Evolutionary conservation across 1,140 invertebrate genomes (phyloP).

Genomic region (Euborellia annulipes): DNA sequence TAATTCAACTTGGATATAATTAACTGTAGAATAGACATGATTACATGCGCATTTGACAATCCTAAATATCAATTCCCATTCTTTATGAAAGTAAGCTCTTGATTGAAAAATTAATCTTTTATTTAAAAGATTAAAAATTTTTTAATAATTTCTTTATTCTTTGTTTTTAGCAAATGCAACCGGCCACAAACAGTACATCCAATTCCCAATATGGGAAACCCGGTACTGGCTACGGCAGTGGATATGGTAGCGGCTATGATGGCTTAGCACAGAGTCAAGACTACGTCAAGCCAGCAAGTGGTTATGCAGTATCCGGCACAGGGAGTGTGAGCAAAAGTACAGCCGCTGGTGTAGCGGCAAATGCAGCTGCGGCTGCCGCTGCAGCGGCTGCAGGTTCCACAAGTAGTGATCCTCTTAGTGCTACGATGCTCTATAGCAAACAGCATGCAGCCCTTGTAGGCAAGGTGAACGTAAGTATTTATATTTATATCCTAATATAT

Average conservation of each 20-base stretch:
- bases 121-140: too few species aligned
- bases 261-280: conserved; percentile 39
- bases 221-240: conserved; percentile 38
- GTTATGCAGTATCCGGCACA: conserved; percentile 29
- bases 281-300: conserved; percentile 38
- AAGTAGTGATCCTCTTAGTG: conserved; percentile 39
- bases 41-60: too few species aligned
- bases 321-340: conserved; percentile 34
- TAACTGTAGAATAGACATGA: too few species aligned
- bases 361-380: conserved; percentile 32
- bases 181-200: conserved; percentile 40
- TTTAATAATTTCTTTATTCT: too few species aligned
- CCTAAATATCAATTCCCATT: too few species aligned
- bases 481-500: too few species aligned
- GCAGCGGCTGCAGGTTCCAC: conserved; percentile 36
- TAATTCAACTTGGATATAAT: too few species aligned
- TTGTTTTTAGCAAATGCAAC: conserved; percentile 49
- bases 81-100: too few species aligned
- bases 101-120: too few species aligned
- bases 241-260: conserved; percentile 51
- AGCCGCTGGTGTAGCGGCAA: conserved; percentile 30
- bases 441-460: conserved; percentile 46
- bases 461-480: conserved; percentile 50
- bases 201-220: conserved; percentile 49
- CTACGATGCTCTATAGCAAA: conserved; percentile 49